These are phyloP conservation scores for Drosophila subpulchrella DNA, from an alignment of 1,140 invertebrate genomes.

Conservation along the genomic window DNA sequence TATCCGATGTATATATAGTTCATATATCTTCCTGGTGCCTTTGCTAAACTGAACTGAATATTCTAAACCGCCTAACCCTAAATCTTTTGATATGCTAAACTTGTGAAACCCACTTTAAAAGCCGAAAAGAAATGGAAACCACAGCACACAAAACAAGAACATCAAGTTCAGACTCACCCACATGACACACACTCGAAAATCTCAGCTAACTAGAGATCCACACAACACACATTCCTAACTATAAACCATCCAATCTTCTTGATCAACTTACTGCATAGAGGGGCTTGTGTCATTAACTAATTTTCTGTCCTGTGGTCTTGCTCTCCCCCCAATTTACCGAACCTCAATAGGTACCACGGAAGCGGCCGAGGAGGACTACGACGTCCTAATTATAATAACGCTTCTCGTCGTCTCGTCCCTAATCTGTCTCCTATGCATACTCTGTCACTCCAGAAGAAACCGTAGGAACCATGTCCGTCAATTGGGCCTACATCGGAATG, in stretches of 20 bases:
- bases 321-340: constrained; percentile 11
- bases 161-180: constrained; percentile 27
- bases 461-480: constrained; percentile 82
- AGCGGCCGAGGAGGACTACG: constrained; percentile 85
- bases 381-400: constrained; percentile 85
- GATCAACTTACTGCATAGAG: neutral
- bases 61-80: constrained; percentile 39
- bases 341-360: constrained; percentile 84
- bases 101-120: constrained; percentile 30
- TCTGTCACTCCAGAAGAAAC: constrained; percentile 85
- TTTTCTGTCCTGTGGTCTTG: constrained; percentile 29
- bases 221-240: constrained; percentile 30
- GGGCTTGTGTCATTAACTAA: constrained; percentile 6
- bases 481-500: constrained; percentile 83
- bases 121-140: constrained; percentile 17
- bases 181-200: constrained; percentile 26
- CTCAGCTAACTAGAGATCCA: constrained; percentile 29
- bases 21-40: constrained; percentile 38
- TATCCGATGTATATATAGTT: constrained; percentile 8
- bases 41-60: constrained; percentile 54
- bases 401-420: constrained; percentile 85
- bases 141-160: constrained; percentile 42
- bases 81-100: constrained; percentile 21
- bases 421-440: constrained; percentile 85
- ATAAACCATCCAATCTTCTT: constrained; percentile 1